Percentiles rank a stretch among this genome's conserved stretches.
Evolutionary conservation across 2,113 vertebrate genomes (phyloP).

Genomic region (Rhinogobius similis): DNA sequence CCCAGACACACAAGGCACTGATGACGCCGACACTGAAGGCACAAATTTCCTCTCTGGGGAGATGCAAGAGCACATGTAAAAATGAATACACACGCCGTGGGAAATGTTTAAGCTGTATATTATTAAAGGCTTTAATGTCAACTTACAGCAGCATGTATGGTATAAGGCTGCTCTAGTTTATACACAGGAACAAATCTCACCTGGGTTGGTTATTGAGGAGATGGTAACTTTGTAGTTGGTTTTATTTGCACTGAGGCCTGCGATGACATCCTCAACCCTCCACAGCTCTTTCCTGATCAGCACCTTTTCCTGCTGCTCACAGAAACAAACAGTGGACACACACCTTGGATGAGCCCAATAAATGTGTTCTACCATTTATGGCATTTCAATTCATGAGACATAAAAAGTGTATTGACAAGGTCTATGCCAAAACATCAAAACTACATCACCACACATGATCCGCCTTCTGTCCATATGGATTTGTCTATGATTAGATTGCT

Average conservation of each 20-base stretch:
- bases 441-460: background rate
- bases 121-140: conserved; percentile 25
- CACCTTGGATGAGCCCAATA: background rate
- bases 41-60: conserved; percentile 93
- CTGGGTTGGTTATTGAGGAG: conserved; percentile 94
- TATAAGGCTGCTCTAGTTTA: background rate
- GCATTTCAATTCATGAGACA: background rate
- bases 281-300: conserved; percentile 96
- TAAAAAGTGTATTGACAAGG: background rate
- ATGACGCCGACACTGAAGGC: conserved; percentile 87
- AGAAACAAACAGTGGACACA: conserved; percentile 25
- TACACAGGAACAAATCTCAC: conserved; percentile 69
- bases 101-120: conserved; percentile 22
- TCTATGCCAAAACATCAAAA: background rate
- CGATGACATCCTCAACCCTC: conserved; percentile 95
- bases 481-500: no score
- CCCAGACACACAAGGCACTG: conserved; percentile 90
- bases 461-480: background rate
- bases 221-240: conserved; percentile 92
- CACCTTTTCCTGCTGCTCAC: conserved; percentile 84
- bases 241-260: conserved; percentile 94
- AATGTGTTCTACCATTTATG: background rate
- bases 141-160: conserved; percentile 3
- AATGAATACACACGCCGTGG: conserved; percentile 35
- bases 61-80: conserved; percentile 38